Conservation (phyloP, 1,140 invertebrate species). For the Papilio machaon region DNA sequence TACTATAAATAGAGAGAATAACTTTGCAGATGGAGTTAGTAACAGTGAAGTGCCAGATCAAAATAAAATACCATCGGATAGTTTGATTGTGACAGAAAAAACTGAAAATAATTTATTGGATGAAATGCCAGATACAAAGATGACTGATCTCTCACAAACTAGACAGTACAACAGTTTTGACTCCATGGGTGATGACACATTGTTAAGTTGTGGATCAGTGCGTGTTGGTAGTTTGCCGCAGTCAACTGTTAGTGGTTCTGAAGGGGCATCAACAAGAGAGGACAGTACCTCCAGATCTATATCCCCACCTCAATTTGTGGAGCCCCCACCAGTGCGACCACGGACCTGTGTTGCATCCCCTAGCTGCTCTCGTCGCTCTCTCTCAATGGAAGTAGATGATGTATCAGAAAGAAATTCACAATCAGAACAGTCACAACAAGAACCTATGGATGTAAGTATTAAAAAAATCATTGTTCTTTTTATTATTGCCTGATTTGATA, state of each 20-base stretch:
- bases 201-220: slow-evolving; percentile 74
- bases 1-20: slow-evolving; percentile 65
- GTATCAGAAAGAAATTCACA: slow-evolving; percentile 75
- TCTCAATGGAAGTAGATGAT: slow-evolving; percentile 79
- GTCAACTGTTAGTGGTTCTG: slow-evolving; percentile 66
- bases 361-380: slow-evolving; percentile 72
- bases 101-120: slow-evolving; percentile 77
- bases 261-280: slow-evolving; percentile 68
- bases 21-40: slow-evolving; percentile 62
- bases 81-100: slow-evolving; percentile 80
- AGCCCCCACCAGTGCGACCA: slow-evolving; percentile 69
- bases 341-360: slow-evolving; percentile 70
- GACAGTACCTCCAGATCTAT: slow-evolving; percentile 75
- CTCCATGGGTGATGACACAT: slow-evolving; percentile 76
- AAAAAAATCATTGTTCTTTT: slow-evolving; percentile 40
- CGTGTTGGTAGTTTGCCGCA: slow-evolving; percentile 67
- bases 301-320: slow-evolving; percentile 75
- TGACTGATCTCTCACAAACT: slow-evolving; percentile 79
- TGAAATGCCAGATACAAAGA: slow-evolving; percentile 80
- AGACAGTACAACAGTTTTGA: slow-evolving; percentile 79
- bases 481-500: not conserved
- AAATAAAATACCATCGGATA: slow-evolving; percentile 74
- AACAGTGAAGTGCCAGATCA: slow-evolving; percentile 71
- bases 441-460: slow-evolving; percentile 73
- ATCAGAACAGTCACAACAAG: slow-evolving; percentile 65